A percentile compares a stretch with the other conserved stretches of the same genome.
Conservation (phyloP, 1,140 invertebrate species). For the Temnothorax curvispinosus region DNA sequence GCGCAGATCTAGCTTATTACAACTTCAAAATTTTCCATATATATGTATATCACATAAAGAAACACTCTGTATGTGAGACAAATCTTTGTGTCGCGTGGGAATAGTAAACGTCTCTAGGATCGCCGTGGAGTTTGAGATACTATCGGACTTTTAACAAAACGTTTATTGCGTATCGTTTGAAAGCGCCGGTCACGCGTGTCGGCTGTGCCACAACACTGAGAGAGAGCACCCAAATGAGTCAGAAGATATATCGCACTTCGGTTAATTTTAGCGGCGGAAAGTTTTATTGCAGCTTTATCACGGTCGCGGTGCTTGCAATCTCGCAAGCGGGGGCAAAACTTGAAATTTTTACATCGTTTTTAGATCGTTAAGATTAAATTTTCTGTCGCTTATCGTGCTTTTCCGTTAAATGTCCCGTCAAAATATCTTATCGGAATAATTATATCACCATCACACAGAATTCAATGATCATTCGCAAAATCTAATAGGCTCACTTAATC, state of each 20-base stretch:
- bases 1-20: neutral
- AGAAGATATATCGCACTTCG: conserved; percentile 43
- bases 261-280: conserved; percentile 52
- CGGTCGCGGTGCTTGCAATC: neutral
- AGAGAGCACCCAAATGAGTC: conserved; percentile 44
- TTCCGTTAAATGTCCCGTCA: neutral
- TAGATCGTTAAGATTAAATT: neutral
- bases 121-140: neutral
- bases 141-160: conserved; percentile 36
- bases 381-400: neutral
- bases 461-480: conserved; percentile 1
- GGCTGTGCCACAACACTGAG: neutral
- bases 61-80: neutral
- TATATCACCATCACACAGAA: neutral
- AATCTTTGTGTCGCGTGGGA: neutral
- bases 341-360: neutral
- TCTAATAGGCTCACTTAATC: conserved; percentile 13
- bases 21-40: neutral
- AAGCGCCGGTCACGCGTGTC: conserved; percentile 30
- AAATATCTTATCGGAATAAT: neutral
- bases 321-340: neutral
- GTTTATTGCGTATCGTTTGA: conserved; percentile 39
- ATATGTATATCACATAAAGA: neutral
- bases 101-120: neutral
- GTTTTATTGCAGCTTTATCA: conserved; percentile 51